These are phyloP conservation scores for Sigmodon hispidus DNA, from an alignment of 2,113 vertebrate species.

Conservation along the genomic window DNA sequence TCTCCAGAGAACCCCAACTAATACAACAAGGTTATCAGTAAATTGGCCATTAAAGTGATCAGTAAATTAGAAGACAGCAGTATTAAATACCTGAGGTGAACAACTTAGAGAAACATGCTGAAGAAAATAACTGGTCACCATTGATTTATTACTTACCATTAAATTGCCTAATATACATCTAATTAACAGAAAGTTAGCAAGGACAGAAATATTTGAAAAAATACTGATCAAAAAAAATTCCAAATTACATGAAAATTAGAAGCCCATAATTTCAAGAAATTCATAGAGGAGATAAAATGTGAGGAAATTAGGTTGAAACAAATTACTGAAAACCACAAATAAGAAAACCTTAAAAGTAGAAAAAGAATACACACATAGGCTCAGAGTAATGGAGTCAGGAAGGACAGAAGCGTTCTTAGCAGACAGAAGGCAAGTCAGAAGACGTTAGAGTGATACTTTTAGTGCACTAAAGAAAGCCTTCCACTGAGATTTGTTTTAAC, in stretches of 20 bases:
- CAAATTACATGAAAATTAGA: slow-evolving; percentile 26
- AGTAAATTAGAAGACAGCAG: slow-evolving; percentile 10
- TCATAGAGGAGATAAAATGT: neutral
- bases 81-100: slow-evolving; percentile 30
- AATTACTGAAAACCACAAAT: slow-evolving; percentile 43
- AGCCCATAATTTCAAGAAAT: neutral
- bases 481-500: neutral
- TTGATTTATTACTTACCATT: neutral
- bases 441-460: neutral
- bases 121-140: neutral
- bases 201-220: neutral
- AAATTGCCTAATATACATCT: neutral
- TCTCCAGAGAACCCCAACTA: neutral
- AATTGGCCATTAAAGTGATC: neutral
- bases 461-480: slow-evolving; percentile 5
- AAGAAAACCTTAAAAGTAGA: slow-evolving; percentile 21
- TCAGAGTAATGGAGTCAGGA: slow-evolving; percentile 15
- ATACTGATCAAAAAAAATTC: neutral
- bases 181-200: neutral
- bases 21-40: neutral
- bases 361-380: neutral
- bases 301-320: slow-evolving; percentile 1
- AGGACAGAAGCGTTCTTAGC: neutral
- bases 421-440: neutral
- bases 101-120: neutral